A percentile compares a stretch with the other conserved stretches of the same genome.
These are phyloP conservation scores for Tetrao urogallus DNA, from an alignment of 2,113 vertebrate species.

Conservation along the genomic window DNA sequence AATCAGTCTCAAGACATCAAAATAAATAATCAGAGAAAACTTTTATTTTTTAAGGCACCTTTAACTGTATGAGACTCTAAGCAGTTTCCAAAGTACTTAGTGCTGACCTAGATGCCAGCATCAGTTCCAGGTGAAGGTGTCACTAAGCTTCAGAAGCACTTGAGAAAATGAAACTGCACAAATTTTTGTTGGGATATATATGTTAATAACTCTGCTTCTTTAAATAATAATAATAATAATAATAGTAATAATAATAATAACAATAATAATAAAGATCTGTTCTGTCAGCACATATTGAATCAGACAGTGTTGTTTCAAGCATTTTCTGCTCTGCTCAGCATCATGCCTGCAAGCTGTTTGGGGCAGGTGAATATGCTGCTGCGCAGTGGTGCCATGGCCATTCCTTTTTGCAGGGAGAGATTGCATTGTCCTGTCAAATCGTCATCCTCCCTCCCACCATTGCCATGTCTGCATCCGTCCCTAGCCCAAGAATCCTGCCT, in stretches of 20 bases:
- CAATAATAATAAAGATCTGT: background rate
- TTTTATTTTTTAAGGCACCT: background rate
- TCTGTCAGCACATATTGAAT: background rate
- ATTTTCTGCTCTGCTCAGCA: background rate
- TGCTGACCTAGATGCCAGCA: background rate
- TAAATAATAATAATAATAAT: background rate
- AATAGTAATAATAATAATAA: background rate
- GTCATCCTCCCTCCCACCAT: background rate
- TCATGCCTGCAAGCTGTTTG: background rate
- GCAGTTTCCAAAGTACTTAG: background rate
- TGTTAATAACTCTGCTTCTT: background rate
- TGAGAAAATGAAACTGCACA: background rate
- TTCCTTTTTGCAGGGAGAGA: background rate
- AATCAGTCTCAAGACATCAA: background rate
- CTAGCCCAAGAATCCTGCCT: background rate
- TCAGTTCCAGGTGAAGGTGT: background rate
- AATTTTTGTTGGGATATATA: background rate
- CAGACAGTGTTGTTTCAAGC: background rate
- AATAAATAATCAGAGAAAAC: background rate
- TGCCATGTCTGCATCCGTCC: accelerated
- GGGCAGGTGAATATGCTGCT: background rate
- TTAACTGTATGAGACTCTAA: background rate
- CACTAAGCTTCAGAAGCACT: background rate
- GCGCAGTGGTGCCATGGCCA: background rate
- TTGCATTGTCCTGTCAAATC: background rate